Conservation (phyloP, 2,888 invertebrate genomes). For the Reticulitermes lucifugus region DNA sequence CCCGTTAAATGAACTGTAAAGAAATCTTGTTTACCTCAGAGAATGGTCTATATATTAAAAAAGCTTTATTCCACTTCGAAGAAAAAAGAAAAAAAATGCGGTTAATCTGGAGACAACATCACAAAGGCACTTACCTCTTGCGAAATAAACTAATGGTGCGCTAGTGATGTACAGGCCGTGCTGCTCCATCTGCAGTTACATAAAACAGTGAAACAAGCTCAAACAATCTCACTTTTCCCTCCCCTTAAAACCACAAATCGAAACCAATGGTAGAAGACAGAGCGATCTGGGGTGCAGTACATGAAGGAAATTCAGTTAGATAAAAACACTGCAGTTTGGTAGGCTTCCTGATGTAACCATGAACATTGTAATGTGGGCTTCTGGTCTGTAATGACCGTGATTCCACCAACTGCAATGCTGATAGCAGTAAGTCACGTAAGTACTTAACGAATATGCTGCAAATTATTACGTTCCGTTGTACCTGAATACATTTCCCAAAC, state of each 20-base stretch:
- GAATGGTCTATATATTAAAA: not conserved
- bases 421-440: too few species aligned
- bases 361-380: too few species aligned
- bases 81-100: not conserved
- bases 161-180: not conserved
- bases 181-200: not conserved
- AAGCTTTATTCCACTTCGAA: not conserved
- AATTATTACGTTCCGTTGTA: too few species aligned
- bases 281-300: not conserved
- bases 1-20: conserved; percentile 22
- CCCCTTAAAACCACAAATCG: conserved; percentile 15
- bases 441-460: too few species aligned
- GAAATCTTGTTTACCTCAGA: not conserved
- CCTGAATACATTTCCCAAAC: too few species aligned
- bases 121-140: not conserved
- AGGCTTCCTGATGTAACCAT: too few species aligned
- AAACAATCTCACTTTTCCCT: not conserved
- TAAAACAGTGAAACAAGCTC: conserved; percentile 25
- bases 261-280: not conserved
- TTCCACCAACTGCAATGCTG: too few species aligned
- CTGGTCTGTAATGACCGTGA: too few species aligned
- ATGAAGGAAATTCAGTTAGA: not conserved
- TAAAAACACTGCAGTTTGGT: too few species aligned
- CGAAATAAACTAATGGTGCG: conserved; percentile 12
- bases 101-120: not conserved